Conservation (phyloP, 1,140 invertebrate genomes). For the Pentalonia nigronervosa region DNA sequence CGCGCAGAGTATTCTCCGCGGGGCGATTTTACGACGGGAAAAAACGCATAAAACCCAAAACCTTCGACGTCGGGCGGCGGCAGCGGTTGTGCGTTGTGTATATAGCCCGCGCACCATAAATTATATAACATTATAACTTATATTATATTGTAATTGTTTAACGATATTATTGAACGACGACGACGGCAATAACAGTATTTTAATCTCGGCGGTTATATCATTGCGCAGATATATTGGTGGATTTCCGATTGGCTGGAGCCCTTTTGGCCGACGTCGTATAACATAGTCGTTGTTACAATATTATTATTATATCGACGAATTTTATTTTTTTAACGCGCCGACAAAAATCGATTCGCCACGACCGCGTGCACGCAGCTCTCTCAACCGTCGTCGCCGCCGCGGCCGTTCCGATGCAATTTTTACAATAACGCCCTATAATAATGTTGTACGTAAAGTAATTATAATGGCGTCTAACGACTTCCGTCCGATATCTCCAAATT, state of each 20-base stretch:
- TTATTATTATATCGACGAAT: neutral
- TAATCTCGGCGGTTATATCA: neutral
- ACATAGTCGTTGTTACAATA: neutral
- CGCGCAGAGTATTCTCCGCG: too few relatives aligned
- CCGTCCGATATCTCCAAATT: neutral
- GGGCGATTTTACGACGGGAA: conserved; percentile 32
- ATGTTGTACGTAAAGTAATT: neutral
- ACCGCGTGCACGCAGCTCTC: conserved; percentile 15
- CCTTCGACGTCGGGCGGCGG: neutral
- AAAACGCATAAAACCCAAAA: conserved; percentile 39
- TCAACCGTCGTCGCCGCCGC: neutral
- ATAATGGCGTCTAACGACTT: neutral
- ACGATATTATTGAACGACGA: neutral
- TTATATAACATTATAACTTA: neutral
- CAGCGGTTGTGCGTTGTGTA: neutral
- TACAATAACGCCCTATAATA: neutral
- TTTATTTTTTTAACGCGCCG: neutral
- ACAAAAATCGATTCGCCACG: conserved; percentile 32
- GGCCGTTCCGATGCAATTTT: neutral
- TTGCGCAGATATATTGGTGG: neutral
- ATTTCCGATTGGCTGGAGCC: neutral
- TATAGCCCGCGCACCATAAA: neutral
- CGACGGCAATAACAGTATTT: neutral
- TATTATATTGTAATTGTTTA: conserved; percentile 37
- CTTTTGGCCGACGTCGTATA: neutral